Evolutionary conservation across 2,113 vertebrate species (phyloP).

Genomic region (Casuarius casuarius): DNA sequence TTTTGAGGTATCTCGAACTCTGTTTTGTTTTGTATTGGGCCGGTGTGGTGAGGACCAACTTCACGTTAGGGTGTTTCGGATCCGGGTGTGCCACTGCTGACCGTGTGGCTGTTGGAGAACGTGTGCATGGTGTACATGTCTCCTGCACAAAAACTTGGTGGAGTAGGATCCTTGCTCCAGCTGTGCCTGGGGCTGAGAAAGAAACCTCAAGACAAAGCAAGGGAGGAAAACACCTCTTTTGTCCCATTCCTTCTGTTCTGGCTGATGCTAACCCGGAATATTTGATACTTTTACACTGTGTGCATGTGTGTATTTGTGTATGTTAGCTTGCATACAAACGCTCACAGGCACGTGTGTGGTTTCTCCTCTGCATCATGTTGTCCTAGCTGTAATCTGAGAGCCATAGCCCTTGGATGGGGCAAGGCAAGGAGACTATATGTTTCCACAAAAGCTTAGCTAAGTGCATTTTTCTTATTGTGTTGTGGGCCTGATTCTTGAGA

Average conservation of each 20-base stretch:
- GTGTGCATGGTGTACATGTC: background rate
- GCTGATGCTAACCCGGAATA: background rate
- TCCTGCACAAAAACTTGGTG: background rate
- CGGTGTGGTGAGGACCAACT: conserved; percentile 33
- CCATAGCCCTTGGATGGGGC: background rate
- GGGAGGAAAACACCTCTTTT: background rate
- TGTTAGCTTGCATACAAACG: background rate
- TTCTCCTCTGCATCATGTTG: background rate
- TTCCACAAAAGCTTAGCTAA: conserved; percentile 58
- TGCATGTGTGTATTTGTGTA: background rate
- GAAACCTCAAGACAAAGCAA: background rate
- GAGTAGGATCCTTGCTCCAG: conserved; percentile 2
- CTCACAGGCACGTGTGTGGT: background rate
- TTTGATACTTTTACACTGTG: background rate
- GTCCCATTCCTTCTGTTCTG: background rate
- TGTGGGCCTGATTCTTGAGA: background rate
- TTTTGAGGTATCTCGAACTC: conserved; percentile 11
- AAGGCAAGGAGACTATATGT: background rate
- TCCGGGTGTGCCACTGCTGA: conserved; percentile 13
- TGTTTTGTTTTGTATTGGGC: conserved; percentile 1
- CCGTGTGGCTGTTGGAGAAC: conserved; percentile 37
- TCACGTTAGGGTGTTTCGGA: conserved; percentile 51
- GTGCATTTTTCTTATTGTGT: conserved; percentile 31
- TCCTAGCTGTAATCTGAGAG: background rate
- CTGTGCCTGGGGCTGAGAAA: background rate